A percentile compares a stretch with the other conserved stretches of the same genome.
phyloP scores from a whole-genome alignment of 2,888 invertebrate species.

The Pyrrhosoma nymphula region DNA sequence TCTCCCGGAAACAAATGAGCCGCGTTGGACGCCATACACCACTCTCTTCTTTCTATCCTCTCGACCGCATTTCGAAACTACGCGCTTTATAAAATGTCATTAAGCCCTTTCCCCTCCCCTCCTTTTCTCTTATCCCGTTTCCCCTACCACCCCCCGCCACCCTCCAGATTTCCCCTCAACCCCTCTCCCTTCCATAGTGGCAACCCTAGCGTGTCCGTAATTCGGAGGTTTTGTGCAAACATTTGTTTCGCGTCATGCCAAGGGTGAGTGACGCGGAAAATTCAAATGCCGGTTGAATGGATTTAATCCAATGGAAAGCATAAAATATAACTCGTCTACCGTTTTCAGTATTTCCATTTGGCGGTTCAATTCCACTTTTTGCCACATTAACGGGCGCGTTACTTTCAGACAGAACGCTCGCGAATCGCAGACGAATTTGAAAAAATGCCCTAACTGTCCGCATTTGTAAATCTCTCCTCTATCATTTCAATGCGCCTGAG shows the following conservation, averaged over 20 bases:
- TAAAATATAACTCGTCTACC: not conserved
- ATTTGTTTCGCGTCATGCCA: not conserved
- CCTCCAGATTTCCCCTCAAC: not conserved
- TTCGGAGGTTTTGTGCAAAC: not conserved
- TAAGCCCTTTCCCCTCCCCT: not conserved
- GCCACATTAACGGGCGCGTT: not conserved
- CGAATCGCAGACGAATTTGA: not conserved
- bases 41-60: not conserved
- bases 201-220: no score
- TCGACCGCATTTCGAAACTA: conserved; percentile 9
- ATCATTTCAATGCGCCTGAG: no score
- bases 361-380: not conserved
- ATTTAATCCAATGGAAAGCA: not conserved
- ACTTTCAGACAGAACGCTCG: not conserved
- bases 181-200: no score
- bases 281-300: not conserved
- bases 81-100: not conserved
- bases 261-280: conserved; percentile 7
- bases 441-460: no score
- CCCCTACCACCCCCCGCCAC: not conserved
- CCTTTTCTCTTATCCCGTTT: not conserved
- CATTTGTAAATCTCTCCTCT: no score
- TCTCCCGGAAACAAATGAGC: not conserved
- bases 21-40: not conserved
- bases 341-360: not conserved